Conservation (phyloP, 2,113 vertebrate genomes). For the Caracal caracal region DNA sequence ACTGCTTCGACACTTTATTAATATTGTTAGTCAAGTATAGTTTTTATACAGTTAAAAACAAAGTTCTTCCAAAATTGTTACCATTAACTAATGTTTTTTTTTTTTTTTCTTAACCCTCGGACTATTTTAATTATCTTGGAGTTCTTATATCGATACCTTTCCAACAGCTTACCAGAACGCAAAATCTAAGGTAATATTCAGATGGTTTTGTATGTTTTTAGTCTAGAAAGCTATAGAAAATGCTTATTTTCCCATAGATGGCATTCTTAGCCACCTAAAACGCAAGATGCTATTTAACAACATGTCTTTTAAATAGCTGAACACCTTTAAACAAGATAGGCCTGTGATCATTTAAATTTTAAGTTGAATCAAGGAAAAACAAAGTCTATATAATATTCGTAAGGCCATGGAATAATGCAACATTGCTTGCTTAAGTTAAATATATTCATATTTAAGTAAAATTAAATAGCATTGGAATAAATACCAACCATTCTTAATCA, state of each 20-base stretch:
- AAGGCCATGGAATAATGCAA: background rate
- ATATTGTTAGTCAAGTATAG: conserved; percentile 17
- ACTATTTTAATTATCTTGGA: conserved; percentile 54
- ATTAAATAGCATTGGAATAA: conserved; percentile 30
- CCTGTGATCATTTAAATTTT: conserved; percentile 33
- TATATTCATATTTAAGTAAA: conserved; percentile 46
- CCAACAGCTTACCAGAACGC: background rate
- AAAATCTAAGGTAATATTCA: conserved; percentile 52
- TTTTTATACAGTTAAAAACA: conserved; percentile 33
- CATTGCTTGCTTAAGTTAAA: conserved; percentile 37
- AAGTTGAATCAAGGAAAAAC: conserved; percentile 52
- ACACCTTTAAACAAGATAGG: conserved; percentile 44
- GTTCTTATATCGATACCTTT: background rate
- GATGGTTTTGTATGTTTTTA: conserved; percentile 41
- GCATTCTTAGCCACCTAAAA: conserved; percentile 46
- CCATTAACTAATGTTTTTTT: background rate
- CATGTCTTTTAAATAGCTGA: conserved; percentile 44
- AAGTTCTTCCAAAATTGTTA: conserved; percentile 45
- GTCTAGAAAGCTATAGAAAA: conserved; percentile 45
- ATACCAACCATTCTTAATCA: conserved; percentile 76
- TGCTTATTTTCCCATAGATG: conserved; percentile 35
- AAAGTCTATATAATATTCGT: background rate
- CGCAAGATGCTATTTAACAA: background rate
- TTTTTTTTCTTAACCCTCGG: background rate
- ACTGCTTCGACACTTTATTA: background rate